These are phyloP conservation scores for Odontothrips loti DNA, from an alignment of 2,888 invertebrate genomes.

Conservation along the genomic window DNA sequence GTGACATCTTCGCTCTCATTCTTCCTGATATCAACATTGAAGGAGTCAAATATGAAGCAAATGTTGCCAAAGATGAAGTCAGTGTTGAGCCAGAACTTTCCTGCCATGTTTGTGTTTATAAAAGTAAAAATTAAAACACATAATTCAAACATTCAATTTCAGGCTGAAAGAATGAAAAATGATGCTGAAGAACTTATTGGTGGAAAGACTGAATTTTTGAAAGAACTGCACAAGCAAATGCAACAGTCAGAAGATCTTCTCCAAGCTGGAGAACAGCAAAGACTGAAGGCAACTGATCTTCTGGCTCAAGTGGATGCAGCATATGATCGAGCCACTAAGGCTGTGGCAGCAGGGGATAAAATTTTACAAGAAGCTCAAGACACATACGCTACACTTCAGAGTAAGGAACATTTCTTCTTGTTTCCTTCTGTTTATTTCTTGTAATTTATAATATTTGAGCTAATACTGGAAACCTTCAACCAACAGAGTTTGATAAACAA, in stretches of 20 bases:
- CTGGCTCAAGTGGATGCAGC: constrained; percentile 73
- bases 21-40: constrained; percentile 73
- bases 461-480: constrained; percentile 1
- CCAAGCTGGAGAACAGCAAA: constrained; percentile 59
- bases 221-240: constrained; percentile 47
- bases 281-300: constrained; percentile 73
- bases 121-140: constrained; percentile 30
- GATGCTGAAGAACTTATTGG: constrained; percentile 66
- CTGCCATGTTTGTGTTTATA: constrained; percentile 30
- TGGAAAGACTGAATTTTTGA: constrained; percentile 47
- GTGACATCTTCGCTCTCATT: constrained; percentile 71
- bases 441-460: not conserved
- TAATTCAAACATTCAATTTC: constrained; percentile 29
- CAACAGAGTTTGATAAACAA: constrained; percentile 78
- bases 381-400: constrained; percentile 64
- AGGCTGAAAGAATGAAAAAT: constrained; percentile 51
- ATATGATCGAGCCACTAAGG: constrained; percentile 71
- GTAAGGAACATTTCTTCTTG: constrained; percentile 32
- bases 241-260: constrained; percentile 45
- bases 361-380: constrained; percentile 74
- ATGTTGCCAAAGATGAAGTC: constrained; percentile 65
- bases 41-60: constrained; percentile 63
- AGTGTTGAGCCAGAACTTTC: constrained; percentile 38
- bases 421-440: not conserved
- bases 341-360: constrained; percentile 78